A percentile compares a stretch with the other conserved stretches of the same genome.
phyloP scores from a whole-genome alignment of 2,113 vertebrate species.

The Dromiciops gliroides region DNA sequence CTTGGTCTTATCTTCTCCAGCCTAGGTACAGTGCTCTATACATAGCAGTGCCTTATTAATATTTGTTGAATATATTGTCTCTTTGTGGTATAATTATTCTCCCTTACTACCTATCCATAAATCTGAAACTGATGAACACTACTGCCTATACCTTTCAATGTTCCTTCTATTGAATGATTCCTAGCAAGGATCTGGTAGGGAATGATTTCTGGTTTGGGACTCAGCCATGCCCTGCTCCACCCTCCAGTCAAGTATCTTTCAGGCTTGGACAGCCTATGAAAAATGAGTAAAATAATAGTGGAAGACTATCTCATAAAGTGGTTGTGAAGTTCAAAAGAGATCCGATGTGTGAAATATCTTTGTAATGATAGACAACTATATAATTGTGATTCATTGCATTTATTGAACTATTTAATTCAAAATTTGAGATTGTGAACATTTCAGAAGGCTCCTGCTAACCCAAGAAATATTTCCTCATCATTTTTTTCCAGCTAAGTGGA shows the following conservation, averaged over 20 bases:
- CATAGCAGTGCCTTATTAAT: background rate
- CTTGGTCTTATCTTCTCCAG: background rate
- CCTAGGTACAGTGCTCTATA: background rate
- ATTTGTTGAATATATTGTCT: background rate
- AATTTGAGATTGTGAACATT: background rate
- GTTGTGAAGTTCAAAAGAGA: background rate
- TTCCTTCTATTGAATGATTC: background rate
- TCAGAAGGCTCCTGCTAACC: background rate
- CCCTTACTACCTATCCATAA: background rate
- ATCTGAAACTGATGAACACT: background rate
- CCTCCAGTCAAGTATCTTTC: background rate
- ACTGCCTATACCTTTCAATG: background rate
- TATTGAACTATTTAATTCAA: background rate
- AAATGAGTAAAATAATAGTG: background rate
- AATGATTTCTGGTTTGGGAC: background rate
- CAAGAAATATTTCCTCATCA: background rate
- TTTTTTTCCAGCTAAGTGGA: background rate
- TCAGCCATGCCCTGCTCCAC: background rate
- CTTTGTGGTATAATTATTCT: background rate
- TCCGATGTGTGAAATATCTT: background rate
- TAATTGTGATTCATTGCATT: background rate
- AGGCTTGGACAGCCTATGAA: background rate
- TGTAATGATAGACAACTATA: background rate
- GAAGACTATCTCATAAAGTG: background rate
- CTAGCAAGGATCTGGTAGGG: background rate